Conservation (phyloP, 2,113 vertebrate genomes). For the Carassius auratus region DNA sequence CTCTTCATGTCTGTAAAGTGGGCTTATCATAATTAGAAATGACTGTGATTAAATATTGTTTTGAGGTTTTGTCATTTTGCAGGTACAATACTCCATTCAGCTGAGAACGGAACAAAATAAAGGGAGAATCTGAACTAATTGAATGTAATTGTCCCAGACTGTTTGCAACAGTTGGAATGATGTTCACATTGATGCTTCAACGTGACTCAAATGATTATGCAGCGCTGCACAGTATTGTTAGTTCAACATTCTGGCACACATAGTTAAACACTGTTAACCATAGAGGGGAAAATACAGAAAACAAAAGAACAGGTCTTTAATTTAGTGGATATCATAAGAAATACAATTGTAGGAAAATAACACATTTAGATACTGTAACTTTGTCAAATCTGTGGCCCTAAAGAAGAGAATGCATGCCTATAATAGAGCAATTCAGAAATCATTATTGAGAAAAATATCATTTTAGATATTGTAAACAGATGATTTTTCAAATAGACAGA, state of each 20-base stretch:
- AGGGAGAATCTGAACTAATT: conserved; percentile 10
- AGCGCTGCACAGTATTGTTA: not conserved
- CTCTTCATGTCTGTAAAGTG: conserved; percentile 12
- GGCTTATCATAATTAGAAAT: conserved; percentile 21
- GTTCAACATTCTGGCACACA: not conserved
- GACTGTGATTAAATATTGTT: conserved; percentile 12
- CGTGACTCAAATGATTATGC: not conserved
- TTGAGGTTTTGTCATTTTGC: conserved; percentile 26
- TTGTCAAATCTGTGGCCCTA: not conserved
- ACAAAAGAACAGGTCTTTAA: too few species aligned
- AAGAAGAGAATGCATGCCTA: not conserved
- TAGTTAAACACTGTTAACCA: too few species aligned
- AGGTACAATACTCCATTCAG: not conserved
- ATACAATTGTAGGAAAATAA: not conserved
- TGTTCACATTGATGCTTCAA: not conserved
- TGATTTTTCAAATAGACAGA: not conserved
- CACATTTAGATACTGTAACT: not conserved
- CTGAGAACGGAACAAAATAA: conserved; percentile 3
- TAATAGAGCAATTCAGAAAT: not conserved
- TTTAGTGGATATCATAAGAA: too few species aligned
- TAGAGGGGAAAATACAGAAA: not conserved
- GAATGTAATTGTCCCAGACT: conserved; percentile 1
- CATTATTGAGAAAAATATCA: not conserved
- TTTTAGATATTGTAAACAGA: not conserved
- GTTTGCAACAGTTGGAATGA: conserved; percentile 2